Evolutionary conservation across 2,888 invertebrate genomes (phyloP), one percentile per base, ranked within the genome.

Genomic region (Eristalis tenax): DNA sequence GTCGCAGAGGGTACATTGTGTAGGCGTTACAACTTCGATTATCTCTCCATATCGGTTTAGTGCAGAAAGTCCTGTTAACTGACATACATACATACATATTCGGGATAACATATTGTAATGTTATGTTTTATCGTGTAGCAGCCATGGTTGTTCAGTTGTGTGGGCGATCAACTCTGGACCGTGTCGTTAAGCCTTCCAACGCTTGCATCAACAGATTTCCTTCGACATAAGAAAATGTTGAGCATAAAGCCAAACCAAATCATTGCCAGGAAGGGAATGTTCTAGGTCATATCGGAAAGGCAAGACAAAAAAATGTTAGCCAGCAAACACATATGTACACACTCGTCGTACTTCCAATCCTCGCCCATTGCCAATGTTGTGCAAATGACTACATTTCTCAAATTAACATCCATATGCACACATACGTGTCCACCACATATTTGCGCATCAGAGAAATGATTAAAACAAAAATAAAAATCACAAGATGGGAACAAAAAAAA

Each of bases 391-490:
- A 15, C 13, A 70, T 50, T 22, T 74, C 56, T 38, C 38, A 8
- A 65, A 64, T 26, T 22, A 8, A 69, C 38, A 38, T n/a, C n/a
- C n/a, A n/a, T 38, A 32, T 38, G 38, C 13, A 11, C 13, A 18
- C 18, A 18, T 50, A 50, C 5, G n/a, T 50, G 8, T 50, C 1
- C 8, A 8, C 18, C 18, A 18, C 18, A 63, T 35, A 64, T 85
- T 75, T 85, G 81, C 81, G 77, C 85, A 85, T 73, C 69, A 76
- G 66, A 57, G 76, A 70, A 65, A 4, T 11, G 11, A 23, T 23
- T 11, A 13, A 66, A 63, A 73, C 11, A 43, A 8, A 70, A 50
- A 69, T 61, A 69, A 23, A 75, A 50, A 40, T 22, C 23, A 22
- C 18, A 50, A 50, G 43, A 35, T 4, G 11, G 4, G 10, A 38